Base-by-base conservation (phyloP, 2,113 vertebrate species). In the Phycodurus eques region DNA sequence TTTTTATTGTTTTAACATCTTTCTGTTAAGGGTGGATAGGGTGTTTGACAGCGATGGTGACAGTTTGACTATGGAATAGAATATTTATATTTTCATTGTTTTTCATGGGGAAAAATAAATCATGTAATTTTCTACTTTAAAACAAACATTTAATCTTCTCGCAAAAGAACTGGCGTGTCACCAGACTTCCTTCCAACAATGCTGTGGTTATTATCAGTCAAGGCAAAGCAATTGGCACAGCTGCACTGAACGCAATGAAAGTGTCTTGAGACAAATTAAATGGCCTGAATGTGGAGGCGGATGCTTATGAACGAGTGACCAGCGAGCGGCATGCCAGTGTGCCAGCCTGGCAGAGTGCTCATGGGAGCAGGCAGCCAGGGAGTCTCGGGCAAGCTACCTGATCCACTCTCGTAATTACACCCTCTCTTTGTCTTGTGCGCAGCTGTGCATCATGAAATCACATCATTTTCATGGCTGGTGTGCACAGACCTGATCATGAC, bases 341-440 rank as follows among this genome's bases (percentile, higher is more conserved):
- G 81, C 81, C 87, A 88, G 70, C 79, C 75, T 59, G 69, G 73
- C 70, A 71, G 65, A 78, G 73, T 76, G 76, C 83, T 80, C 72
- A 68, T 70, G 82, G 77, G 83, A 76, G 82, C 83, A 72, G 42
- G 88, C 83, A 88, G 88, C 79, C 88, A 79, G 66, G 78, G 73
- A 87, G 88, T 88, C 89, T 90, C 88, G 67, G 78, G 80, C 70
- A 88, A 72, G 88, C 78, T 90, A 91, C 80, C 77, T 57, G 83
- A 91, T 85, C 83, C 27, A 17, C 60, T 75, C 65, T 73, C 42
- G 20, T 49, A 51, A 69, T 47, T 75, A 77, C 74, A 43, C 64
- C 77, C 72, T 72, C 71, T 71, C 43, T 65, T 59, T 65, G 61
- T 70, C 71, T 76, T 72, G 71, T 78, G 47, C 31, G 20, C 72